Conservation (phyloP, 2,797 vertebrate species). For the Mormyrus hasselquistii region DNA sequence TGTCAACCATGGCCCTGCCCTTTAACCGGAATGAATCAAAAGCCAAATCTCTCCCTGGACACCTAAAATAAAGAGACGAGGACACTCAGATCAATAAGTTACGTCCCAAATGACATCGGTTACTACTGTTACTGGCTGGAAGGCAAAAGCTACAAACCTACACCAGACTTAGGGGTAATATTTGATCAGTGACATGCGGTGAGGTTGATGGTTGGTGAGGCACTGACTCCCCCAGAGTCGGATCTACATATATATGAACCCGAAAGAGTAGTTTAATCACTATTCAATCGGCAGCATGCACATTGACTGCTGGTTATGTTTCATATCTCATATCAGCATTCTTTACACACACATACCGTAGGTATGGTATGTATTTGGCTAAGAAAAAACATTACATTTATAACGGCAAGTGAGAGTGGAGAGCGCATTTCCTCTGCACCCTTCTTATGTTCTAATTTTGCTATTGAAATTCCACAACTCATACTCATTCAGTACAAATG, state of each 20-base stretch:
- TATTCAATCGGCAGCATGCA: not conserved
- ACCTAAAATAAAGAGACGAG: constrained; percentile 26
- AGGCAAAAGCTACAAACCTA: not conserved
- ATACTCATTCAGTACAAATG: not conserved
- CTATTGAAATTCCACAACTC: not conserved
- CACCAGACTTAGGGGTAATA: not conserved
- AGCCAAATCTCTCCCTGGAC: constrained; percentile 7
- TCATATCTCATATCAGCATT: not conserved
- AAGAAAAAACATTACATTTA: not conserved
- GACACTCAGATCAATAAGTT: constrained; percentile 5
- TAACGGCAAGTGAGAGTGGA: not conserved
- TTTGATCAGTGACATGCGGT: not conserved
- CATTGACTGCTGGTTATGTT: not conserved
- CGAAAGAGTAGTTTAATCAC: not conserved
- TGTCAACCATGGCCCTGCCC: constrained; percentile 51
- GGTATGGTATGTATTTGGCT: not conserved
- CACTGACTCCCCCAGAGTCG: not conserved
- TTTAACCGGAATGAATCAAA: not conserved
- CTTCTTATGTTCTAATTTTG: not conserved
- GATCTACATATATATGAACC: not conserved
- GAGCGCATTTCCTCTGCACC: not conserved
- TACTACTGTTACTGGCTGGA: not conserved
- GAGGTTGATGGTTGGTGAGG: not conserved
- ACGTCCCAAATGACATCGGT: not conserved
- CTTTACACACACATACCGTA: not conserved